Percentiles rank a stretch among this genome's conserved stretches.
These are phyloP conservation scores for Rhimphoctona megacephalus DNA, from an alignment of 2,888 invertebrate genomes.

Conservation along the genomic window DNA sequence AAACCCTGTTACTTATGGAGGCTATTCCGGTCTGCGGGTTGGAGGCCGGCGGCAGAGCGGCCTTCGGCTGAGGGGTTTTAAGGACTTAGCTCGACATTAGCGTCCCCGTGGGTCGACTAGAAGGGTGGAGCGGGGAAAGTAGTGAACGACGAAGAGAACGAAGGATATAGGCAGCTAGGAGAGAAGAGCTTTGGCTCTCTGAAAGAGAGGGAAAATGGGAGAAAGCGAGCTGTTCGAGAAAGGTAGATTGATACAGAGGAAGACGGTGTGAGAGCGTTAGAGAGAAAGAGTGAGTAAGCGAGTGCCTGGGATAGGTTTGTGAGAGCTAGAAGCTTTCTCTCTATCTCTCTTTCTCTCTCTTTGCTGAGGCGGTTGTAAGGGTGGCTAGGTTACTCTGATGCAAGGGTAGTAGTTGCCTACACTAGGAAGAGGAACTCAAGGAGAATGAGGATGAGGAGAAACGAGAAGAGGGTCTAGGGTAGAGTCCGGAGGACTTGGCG, in stretches of 20 bases:
- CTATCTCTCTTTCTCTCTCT: constrained; percentile 30
- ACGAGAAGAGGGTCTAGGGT: constrained; percentile 61
- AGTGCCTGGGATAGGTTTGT: constrained; percentile 61
- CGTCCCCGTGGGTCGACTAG: constrained; percentile 79
- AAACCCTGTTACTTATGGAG: constrained; percentile 85
- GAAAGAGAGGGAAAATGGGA: constrained; percentile 48
- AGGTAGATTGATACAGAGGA: constrained; percentile 60
- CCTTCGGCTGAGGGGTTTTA: constrained; percentile 82
- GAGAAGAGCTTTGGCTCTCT: constrained; percentile 65
- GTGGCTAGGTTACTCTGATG: constrained; percentile 63
- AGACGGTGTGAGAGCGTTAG: constrained; percentile 49
- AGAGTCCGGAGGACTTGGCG: constrained; percentile 63
- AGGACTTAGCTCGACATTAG: constrained; percentile 84
- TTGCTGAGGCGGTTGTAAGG: constrained; percentile 56
- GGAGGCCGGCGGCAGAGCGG: constrained; percentile 70
- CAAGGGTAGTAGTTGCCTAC: constrained; percentile 64
- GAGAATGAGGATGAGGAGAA: constrained; percentile 62
- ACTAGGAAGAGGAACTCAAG: constrained; percentile 56
- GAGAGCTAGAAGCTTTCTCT: constrained; percentile 51
- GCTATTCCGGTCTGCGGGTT: constrained; percentile 83
- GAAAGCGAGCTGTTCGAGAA: constrained; percentile 59
- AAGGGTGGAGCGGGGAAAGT: constrained; percentile 66
- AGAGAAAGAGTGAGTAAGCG: constrained; percentile 61
- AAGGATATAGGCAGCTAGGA: constrained; percentile 65
- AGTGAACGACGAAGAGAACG: constrained; percentile 68